A percentile compares a stretch with the other conserved stretches of the same genome.
Conservation (phyloP, 2,113 vertebrate genomes). For the Chionis minor region DNA sequence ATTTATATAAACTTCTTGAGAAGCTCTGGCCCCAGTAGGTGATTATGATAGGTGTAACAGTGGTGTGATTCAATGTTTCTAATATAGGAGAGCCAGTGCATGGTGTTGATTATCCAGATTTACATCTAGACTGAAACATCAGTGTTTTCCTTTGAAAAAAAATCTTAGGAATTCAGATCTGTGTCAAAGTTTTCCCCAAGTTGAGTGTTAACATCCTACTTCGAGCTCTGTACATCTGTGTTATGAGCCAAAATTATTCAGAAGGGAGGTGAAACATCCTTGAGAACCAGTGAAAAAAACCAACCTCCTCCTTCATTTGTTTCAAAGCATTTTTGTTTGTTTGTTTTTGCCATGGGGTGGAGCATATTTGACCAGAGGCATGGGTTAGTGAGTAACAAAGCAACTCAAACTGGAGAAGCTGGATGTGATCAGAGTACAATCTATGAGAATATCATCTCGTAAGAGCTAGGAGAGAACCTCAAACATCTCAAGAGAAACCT, state of each 20-base stretch:
- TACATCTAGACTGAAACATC: background rate
- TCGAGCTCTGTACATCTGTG: background rate
- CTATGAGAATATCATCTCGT: background rate
- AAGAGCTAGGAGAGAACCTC: background rate
- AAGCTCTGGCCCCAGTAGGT: background rate
- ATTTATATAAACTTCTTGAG: background rate
- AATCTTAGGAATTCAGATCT: background rate
- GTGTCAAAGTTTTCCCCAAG: background rate
- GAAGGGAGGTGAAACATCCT: background rate
- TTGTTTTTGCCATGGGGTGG: background rate
- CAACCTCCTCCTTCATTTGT: background rate
- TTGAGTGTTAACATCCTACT: background rate
- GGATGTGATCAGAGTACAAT: background rate
- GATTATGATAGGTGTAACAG: background rate
- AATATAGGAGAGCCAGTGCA: accelerated
- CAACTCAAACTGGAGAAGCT: background rate
- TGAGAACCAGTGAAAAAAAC: background rate
- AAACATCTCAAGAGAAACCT: background rate
- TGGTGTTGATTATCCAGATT: background rate
- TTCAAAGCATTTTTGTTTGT: background rate
- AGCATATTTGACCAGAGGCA: background rate
- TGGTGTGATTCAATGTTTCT: background rate
- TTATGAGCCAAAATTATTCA: background rate
- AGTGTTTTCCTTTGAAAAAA: background rate
- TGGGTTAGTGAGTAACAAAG: background rate